phyloP scores from a whole-genome alignment of 2,797 vertebrate genomes.

The Centropyge bicolor region DNA sequence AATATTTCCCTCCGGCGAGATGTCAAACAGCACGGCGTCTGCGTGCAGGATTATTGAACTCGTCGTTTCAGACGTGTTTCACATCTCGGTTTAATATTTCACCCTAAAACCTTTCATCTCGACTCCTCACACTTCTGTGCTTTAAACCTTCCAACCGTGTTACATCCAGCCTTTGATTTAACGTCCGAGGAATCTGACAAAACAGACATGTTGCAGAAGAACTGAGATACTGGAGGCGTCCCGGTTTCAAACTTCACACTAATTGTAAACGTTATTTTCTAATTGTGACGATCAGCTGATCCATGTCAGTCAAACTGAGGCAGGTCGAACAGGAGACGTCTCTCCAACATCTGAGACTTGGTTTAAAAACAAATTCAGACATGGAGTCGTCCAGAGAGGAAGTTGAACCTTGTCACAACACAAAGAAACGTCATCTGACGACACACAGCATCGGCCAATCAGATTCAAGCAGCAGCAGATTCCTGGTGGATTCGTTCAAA shows the following conservation, averaged over 20 bases:
- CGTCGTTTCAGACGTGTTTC: conserved; percentile 14
- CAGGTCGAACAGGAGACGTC: too few relatives aligned
- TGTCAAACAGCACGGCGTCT: conserved; percentile 23
- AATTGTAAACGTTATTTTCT: not conserved
- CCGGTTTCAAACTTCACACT: conserved; percentile 27
- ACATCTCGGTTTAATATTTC: conserved; percentile 19
- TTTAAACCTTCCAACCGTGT: not conserved
- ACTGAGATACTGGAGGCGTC: conserved; percentile 10
- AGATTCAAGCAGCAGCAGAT: too few relatives aligned
- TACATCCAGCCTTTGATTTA: conserved; percentile 6
- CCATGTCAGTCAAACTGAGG: too few relatives aligned
- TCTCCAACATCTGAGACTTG: not conserved
- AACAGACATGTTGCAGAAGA: not conserved
- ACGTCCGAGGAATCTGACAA: not conserved
- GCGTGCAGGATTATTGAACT: conserved; percentile 24
- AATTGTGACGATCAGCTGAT: too few relatives aligned
- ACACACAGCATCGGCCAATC: too few relatives aligned
- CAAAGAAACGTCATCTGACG: too few relatives aligned
- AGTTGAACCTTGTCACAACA: too few relatives aligned
- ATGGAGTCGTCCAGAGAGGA: too few relatives aligned
- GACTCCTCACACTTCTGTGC: not conserved
- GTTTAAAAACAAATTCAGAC: too few relatives aligned
- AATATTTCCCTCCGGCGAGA: conserved; percentile 29
- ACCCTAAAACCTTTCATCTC: conserved; percentile 9
- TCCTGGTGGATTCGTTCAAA: too few relatives aligned